Percentiles rank a stretch among this genome's conserved stretches.
phyloP scores from a whole-genome alignment of 2,113 vertebrate genomes.

The Phrynosoma platyrhinos region DNA sequence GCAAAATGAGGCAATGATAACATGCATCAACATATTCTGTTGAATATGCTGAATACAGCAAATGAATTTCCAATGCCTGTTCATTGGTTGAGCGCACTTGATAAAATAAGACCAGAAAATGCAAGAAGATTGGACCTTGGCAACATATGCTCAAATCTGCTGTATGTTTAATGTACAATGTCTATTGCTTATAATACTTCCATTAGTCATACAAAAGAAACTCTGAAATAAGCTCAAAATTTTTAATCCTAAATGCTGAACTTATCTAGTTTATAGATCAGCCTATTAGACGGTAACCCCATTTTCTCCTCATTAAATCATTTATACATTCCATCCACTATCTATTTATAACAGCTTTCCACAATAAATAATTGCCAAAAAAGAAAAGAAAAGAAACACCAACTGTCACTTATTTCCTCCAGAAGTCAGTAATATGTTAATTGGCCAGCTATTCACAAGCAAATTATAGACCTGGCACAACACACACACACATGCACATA shows the following conservation, averaged over 20 bases:
- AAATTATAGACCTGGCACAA: not conserved
- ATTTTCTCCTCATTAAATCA: not conserved
- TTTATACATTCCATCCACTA: constrained; percentile 12
- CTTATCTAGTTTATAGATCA: not conserved
- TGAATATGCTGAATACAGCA: too few relatives aligned
- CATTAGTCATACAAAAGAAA: too few relatives aligned
- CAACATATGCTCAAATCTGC: too few relatives aligned
- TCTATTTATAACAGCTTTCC: constrained; percentile 21
- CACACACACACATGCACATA: not conserved
- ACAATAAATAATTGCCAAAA: not conserved
- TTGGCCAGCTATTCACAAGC: not conserved
- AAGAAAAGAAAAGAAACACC: not conserved
- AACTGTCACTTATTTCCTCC: constrained; percentile 4
- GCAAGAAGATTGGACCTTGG: too few relatives aligned
- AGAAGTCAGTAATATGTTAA: constrained; percentile 20
- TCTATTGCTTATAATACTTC: too few relatives aligned
- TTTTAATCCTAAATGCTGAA: not conserved
- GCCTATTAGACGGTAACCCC: not conserved
- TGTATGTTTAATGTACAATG: too few relatives aligned
- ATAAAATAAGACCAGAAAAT: too few relatives aligned
- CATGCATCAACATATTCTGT: not conserved
- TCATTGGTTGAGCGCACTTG: too few relatives aligned
- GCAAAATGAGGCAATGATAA: too few relatives aligned
- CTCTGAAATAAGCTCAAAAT: too few relatives aligned
- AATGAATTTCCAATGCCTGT: too few relatives aligned